These are phyloP conservation scores for Calycopis cecrops DNA, from an alignment of 1,140 invertebrate genomes.

Conservation along the genomic window DNA sequence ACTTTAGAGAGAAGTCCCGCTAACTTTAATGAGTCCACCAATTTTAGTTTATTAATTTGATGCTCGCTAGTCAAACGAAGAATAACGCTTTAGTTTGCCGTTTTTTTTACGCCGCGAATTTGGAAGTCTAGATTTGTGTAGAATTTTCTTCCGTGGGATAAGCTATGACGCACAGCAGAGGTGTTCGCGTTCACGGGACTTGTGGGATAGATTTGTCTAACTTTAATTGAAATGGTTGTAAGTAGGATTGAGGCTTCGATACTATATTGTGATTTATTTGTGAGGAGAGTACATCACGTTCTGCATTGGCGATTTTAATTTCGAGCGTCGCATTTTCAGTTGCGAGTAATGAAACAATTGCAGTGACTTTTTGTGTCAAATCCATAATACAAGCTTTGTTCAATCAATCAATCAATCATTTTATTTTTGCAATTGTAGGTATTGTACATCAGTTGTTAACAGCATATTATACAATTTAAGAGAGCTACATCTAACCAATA, in stretches of 20 bases:
- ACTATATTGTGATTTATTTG: conserved; percentile 4
- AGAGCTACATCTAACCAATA: too few relatives aligned
- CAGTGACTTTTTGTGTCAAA: conserved; percentile 1
- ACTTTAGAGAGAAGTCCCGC: conserved; percentile 5
- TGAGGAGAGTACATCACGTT: conserved; percentile 1
- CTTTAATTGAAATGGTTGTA: background rate
- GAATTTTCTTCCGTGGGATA: conserved; percentile 11
- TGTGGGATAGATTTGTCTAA: background rate
- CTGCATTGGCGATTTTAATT: background rate
- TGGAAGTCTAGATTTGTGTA: background rate
- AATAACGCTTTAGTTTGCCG: background rate
- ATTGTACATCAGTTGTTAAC: too few relatives aligned
- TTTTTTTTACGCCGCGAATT: conserved; percentile 6
- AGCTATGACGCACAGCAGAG: conserved; percentile 3
- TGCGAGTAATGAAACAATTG: background rate
- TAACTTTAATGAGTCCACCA: conserved; percentile 6
- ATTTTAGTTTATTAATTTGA: conserved; percentile 5
- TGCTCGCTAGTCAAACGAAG: background rate
- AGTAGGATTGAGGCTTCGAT: background rate
- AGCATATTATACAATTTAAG: too few relatives aligned
- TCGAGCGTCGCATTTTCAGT: background rate
- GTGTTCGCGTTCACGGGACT: background rate
- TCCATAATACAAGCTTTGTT: background rate
- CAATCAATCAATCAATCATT: too few relatives aligned
- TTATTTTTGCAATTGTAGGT: too few relatives aligned